Base-by-base conservation (phyloP, 2,113 vertebrate genomes). In the Buteo buteo region DNA sequence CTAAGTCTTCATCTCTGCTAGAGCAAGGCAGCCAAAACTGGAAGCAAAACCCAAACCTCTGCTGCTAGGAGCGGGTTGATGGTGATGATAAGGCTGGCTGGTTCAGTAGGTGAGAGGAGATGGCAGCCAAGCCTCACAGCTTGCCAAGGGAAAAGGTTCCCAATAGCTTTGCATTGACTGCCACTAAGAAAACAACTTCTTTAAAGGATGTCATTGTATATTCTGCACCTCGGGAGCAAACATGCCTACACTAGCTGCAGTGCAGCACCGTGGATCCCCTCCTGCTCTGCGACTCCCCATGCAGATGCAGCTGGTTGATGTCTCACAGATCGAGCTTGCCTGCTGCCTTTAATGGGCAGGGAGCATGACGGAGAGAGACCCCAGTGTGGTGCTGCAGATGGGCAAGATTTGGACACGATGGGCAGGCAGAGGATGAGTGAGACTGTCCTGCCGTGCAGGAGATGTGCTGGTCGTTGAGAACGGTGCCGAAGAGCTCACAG, bases 381-480 rank as follows among this genome's bases (percentile, higher is more conserved):
- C 22, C 45, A 7, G 7, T 0, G 25, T 66, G 38, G 20, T 9
- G 14, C n/a, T 52, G 31, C 2, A 0, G 13, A 10, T 1, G 3
- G 4, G 2, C 4, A 8, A 40, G 26, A 8, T 85, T 55, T 57
- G 86, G 44, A 6, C 14, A 32, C 36, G 21, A 13, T 0, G 4
- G 26, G 32, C 19, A 25, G 45, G 65, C 55, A 52, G 32, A 4
- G 0, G 42, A 9, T 15, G 32, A 29, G 40, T 18, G 50, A 50
- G 71, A 19, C n/a, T 0, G 1, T 34, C 9, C 64, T 28, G 62
- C 1, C 1, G 9, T 57, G 31, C 49, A 17, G 52, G 52, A 61
- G 47, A 12, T 47, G 59, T n/a, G 11, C 24, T 47, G 14, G 13
- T 20, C 26, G 64, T 31, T 40, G n/a, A 42, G 50, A 42, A 58